Evolutionary conservation across 2,113 vertebrate species (phyloP), one percentile per base, ranked within the genome.

Genomic region (Scatophagus argus): DNA sequence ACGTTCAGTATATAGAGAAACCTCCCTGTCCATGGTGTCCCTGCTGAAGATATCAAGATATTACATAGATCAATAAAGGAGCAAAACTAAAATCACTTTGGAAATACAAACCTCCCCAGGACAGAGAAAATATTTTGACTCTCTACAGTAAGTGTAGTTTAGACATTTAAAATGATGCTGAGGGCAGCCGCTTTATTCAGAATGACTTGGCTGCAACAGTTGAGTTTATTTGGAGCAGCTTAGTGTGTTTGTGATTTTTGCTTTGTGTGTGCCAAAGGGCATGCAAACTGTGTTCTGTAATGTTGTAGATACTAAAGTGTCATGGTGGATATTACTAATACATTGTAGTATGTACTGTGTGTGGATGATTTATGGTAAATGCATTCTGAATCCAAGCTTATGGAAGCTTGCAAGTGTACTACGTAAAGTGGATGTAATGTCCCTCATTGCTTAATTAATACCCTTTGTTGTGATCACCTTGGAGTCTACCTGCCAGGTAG

Each of bases 381-480:
- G 31, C 13, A 39, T 41, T 67, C 34, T 41, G 8, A 65, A 69
- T 65, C 25, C 27, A 66, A 25, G 27, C 29, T 41, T 34, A 13
- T 23, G 1, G 46, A 12, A 54, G 6, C 56, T 51, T 62, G 7
- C 12, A 31, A 51, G 7, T 23, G 11, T 11, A n/a, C 21, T 8
- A 60, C 32, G 66, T 21, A 38, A 64, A 38, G 10, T 58, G 41
- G 36, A 62, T 62, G 49, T 49, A 55, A 68, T n/a, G 9, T 56
- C 31, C 27, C 52, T n/a, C 8, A n/a, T 32, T 39, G 3, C 21
- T 65, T 61, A 34, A 74, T 61, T 43, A 34, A 74, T 61, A 36
- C 27, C 38, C 29, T 80, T 65, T 51, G 7, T 27, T 76, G 8
- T 62, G 2, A 76, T 66, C 14, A 67, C 23, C 7, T 46, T 38